Conservation (phyloP, 1,140 invertebrate species). For the Drosophila bifasciata region DNA sequence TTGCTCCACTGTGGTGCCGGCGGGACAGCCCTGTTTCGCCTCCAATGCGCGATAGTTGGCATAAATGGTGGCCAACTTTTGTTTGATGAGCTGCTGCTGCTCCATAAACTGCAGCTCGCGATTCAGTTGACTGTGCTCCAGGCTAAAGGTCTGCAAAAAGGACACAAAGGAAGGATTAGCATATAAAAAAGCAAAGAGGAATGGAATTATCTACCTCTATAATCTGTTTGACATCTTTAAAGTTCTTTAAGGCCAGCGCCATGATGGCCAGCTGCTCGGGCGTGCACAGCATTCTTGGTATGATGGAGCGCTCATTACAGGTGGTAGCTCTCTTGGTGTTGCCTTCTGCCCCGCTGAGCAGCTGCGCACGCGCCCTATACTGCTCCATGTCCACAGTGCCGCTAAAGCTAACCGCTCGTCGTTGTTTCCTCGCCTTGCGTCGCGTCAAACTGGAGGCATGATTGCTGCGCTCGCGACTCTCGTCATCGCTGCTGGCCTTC, state of each 20-base stretch:
- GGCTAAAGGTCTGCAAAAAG: conserved; percentile 83
- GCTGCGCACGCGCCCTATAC: conserved; percentile 28
- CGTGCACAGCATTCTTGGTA: conserved; percentile 74
- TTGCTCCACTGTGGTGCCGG: conserved; percentile 71
- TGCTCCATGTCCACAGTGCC: conserved; percentile 51
- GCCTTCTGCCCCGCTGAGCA: conserved; percentile 15
- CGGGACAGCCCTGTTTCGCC: conserved; percentile 24
- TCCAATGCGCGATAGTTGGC: conserved; percentile 65
- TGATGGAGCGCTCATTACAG: conserved; percentile 59
- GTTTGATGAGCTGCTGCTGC: conserved; percentile 83
- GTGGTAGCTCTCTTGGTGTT: background rate
- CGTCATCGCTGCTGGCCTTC: conserved; percentile 78
- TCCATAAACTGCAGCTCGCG: conserved; percentile 84
- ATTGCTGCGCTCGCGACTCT: conserved; percentile 67
- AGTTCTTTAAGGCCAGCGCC: conserved; percentile 73
- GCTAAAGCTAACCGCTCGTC: conserved; percentile 69
- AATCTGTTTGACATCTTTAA: conserved; percentile 79
- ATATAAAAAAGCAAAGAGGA: background rate
- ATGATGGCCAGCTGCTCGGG: conserved; percentile 78
- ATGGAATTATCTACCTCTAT: conserved; percentile 62
- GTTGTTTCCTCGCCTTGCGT: conserved; percentile 62
- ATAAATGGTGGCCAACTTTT: conserved; percentile 68
- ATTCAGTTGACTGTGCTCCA: conserved; percentile 82
- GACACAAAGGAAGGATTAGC: background rate
- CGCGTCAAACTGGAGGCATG: conserved; percentile 61